Percentiles rank a stretch among this genome's conserved stretches.
phyloP scores from a whole-genome alignment of 2,113 vertebrate genomes.

The Bos javanicus region DNA sequence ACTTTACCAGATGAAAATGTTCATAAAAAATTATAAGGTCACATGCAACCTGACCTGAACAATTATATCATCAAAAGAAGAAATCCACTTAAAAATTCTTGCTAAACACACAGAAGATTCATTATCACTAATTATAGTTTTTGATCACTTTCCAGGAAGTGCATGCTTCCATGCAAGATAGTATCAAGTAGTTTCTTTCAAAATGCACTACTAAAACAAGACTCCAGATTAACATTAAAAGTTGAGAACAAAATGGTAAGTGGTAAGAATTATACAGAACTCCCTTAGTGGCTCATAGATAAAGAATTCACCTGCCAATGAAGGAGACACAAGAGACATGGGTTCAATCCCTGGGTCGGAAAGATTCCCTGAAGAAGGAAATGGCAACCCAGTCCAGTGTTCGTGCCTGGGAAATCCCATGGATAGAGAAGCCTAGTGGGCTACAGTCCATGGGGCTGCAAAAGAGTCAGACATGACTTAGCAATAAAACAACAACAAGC shows the following conservation, averaged over 20 bases:
- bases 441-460: background rate
- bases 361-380: background rate
- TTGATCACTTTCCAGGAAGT: background rate
- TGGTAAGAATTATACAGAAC: background rate
- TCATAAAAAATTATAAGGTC: background rate
- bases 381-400: background rate
- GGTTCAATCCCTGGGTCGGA: background rate
- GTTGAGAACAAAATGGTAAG: background rate
- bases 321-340: background rate
- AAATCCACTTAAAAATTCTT: background rate
- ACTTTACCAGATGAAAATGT: background rate
- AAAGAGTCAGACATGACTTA: background rate
- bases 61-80: constrained; percentile 38
- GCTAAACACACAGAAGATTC: background rate
- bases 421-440: background rate
- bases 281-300: background rate
- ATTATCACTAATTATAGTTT: background rate
- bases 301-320: background rate
- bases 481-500: background rate
- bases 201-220: background rate
- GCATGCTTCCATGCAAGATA: background rate
- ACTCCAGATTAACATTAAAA: background rate
- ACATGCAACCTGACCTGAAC: background rate
- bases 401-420: background rate
- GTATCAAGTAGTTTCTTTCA: background rate